Evolutionary conservation across 2,888 invertebrate species (phyloP).

Genomic region (Plagodis dolabraria): DNA sequence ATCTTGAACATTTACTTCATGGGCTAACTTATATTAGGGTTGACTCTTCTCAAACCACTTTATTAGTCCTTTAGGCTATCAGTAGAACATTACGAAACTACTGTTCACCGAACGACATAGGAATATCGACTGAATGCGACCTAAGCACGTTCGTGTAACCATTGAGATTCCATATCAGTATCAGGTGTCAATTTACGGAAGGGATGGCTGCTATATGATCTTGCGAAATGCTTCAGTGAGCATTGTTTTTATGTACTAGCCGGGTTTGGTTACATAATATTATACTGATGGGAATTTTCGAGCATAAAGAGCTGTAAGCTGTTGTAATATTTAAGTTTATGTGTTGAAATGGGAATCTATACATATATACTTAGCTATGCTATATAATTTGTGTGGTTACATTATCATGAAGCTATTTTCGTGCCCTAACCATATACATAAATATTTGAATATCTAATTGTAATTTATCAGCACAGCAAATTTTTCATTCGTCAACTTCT

Average conservation of each 20-base stretch:
- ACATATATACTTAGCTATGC: no score
- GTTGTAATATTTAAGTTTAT: background rate
- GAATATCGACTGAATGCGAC: conserved; percentile 38
- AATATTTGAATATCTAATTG: no score
- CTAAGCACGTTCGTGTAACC: conserved; percentile 34
- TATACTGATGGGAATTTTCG: conserved; percentile 27
- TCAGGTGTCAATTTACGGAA: conserved; percentile 53
- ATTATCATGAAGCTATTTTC: no score
- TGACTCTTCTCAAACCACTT: background rate
- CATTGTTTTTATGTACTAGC: conserved; percentile 36
- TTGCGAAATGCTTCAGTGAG: conserved; percentile 47
- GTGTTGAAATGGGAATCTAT: background rate
- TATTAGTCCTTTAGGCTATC: conserved; percentile 2
- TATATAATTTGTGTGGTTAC: no score
- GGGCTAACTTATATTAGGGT: background rate
- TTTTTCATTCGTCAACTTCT: no score
- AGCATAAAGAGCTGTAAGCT: conserved; percentile 1
- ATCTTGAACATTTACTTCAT: background rate
- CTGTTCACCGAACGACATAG: conserved; percentile 35
- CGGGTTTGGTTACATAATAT: conserved; percentile 28
- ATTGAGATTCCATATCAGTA: conserved; percentile 43
- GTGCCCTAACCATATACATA: no score
- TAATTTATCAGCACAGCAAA: no score
- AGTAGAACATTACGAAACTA: conserved; percentile 11
- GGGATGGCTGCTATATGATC: conserved; percentile 51